phyloP scores from a whole-genome alignment of 2,888 invertebrate species.

The Thereva nobilitata region DNA sequence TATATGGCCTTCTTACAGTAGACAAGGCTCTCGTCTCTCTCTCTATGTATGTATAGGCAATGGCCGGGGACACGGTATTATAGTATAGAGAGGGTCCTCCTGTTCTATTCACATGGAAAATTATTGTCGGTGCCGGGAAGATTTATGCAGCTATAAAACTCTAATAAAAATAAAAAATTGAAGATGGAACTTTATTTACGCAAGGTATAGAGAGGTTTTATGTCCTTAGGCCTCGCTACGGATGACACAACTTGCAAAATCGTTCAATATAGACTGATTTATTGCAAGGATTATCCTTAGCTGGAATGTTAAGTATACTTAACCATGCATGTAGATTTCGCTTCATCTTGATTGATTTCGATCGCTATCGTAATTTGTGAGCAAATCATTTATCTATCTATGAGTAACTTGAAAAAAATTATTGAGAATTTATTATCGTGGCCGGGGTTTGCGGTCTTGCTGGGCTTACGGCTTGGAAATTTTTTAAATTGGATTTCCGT shows the following conservation, averaged over 20 bases:
- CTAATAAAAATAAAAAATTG: constrained; percentile 48
- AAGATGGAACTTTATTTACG: constrained; percentile 47
- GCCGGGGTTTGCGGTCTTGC: too few relatives aligned
- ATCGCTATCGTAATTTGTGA: too few relatives aligned
- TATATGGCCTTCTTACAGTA: too few relatives aligned
- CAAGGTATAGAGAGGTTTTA: constrained; percentile 32
- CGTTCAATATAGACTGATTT: constrained; percentile 49
- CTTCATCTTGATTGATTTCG: too few relatives aligned
- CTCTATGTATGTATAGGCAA: too few relatives aligned
- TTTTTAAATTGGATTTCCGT: too few relatives aligned
- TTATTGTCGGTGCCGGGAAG: constrained; percentile 46
- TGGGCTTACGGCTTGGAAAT: too few relatives aligned
- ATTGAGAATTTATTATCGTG: too few relatives aligned
- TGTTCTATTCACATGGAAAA: constrained; percentile 34
- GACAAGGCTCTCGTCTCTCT: too few relatives aligned
- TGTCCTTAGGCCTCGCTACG: constrained; percentile 11
- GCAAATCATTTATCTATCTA: too few relatives aligned
- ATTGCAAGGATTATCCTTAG: constrained; percentile 47
- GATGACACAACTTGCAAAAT: constrained; percentile 38
- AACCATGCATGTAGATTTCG: not conserved
- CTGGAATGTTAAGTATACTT: constrained; percentile 46
- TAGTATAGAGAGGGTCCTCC: not conserved
- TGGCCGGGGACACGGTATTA: not conserved
- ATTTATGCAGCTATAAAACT: constrained; percentile 48
- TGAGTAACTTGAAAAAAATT: too few relatives aligned